Evolutionary conservation across 2,113 vertebrate species (phyloP), one percentile per base, ranked within the genome.

Genomic region (Loxodonta africana): DNA sequence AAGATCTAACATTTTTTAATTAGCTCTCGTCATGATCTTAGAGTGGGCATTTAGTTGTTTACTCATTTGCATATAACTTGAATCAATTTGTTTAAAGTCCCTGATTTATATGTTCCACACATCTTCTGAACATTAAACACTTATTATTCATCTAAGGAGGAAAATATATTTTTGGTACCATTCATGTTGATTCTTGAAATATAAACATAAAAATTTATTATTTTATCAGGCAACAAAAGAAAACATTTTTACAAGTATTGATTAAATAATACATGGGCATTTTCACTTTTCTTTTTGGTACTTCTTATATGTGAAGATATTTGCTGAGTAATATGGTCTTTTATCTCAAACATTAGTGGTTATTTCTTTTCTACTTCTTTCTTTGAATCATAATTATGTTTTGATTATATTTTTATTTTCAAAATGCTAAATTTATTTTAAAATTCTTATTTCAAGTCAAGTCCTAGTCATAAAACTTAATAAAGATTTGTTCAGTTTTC

Each of bases 281-380:
- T 84, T 77, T 57, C 53, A 41, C 3, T 96, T 96, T 92, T 95
- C 23, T 96, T 93, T 62, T 1, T 12, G 51, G 15, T 88, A 28
- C 14, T 85, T 46, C 0, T 48, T 76, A 12, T 60, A 53, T 95
- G 91, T 67, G 2, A 93, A n/a, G 37, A 25, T 83, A 63, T 87
- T 63, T 88, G 48, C 77, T 80, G 25, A 0, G 3, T 73, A 23
- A 62, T 73, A 1, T 0, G 88, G 30, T 77, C n/a, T 65, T 23
- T 86, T 46, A 60, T 71, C 4, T 95, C 2, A 6, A 33, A 57
- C 62, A 69, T 65, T 90, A 21, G 6, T 44, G 0, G 78, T 95
- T 80, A 8, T 18, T 28, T 71, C 21, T 63, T 30, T 11, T 91
- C 69, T 46, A 80, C 10, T 60, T 91, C 15, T 81, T 30, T 77